Evolutionary conservation across 2,888 invertebrate genomes (phyloP).

Genomic region (Epinotia bilunana): DNA sequence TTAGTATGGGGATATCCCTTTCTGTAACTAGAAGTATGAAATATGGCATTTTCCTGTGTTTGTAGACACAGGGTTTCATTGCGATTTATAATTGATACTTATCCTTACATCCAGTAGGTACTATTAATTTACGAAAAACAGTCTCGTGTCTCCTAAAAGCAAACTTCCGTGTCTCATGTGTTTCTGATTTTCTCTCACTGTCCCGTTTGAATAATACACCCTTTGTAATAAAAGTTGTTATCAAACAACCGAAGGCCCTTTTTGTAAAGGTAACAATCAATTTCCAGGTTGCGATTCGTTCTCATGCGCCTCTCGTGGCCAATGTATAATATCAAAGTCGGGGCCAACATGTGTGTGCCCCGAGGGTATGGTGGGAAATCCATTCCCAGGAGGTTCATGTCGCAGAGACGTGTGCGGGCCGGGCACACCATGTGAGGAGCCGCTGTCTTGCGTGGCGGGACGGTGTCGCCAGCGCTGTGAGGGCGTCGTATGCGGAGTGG

Average conservation of each 20-base stretch:
- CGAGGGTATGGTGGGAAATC: slow-evolving; percentile 94
- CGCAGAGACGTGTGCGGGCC: slow-evolving; percentile 92
- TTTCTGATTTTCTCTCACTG: too few relatives aligned
- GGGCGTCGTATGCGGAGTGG: slow-evolving; percentile 93
- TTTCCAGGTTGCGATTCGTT: slow-evolving; percentile 88
- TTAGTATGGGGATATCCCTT: too few relatives aligned
- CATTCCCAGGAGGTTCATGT: slow-evolving; percentile 95
- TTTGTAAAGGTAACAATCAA: background rate
- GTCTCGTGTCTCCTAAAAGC: too few relatives aligned
- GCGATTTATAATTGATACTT: too few relatives aligned
- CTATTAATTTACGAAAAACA: too few relatives aligned
- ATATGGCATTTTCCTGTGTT: too few relatives aligned
- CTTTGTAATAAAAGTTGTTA: background rate
- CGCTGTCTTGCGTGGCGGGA: slow-evolving; percentile 93
- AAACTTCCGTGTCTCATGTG: too few relatives aligned
- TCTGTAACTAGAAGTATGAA: too few relatives aligned
- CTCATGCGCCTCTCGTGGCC: slow-evolving; percentile 92
- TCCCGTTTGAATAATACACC: background rate
- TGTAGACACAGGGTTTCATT: too few relatives aligned
- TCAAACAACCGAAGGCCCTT: background rate
- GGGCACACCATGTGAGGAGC: slow-evolving; percentile 89
- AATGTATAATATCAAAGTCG: slow-evolving; percentile 92
- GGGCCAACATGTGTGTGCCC: slow-evolving; percentile 96
- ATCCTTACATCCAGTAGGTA: too few relatives aligned
- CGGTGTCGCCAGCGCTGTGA: slow-evolving; percentile 95